Conservation (phyloP, 2,888 invertebrate species). For the Chydorus sphaericus region DNA sequence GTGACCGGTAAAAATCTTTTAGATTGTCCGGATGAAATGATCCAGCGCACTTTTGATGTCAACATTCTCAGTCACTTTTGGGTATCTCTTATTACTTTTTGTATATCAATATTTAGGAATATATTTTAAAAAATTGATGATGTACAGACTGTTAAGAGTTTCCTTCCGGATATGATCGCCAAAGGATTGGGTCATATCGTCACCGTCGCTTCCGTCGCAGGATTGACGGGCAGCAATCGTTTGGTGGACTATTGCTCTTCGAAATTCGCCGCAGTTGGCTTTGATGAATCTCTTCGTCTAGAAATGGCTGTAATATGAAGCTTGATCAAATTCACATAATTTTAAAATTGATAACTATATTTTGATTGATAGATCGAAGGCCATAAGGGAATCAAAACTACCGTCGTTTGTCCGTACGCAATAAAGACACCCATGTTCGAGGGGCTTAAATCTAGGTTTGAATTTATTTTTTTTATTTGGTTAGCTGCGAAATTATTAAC, state of each 20-base stretch:
- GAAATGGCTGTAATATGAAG: slow-evolving; percentile 51
- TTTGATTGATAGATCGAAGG: slow-evolving; percentile 21
- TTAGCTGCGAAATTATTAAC: no score
- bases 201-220: slow-evolving; percentile 80
- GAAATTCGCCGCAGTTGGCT: slow-evolving; percentile 86
- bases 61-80: slow-evolving; percentile 84
- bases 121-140: no score
- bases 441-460: slow-evolving; percentile 61
- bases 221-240: slow-evolving; percentile 63
- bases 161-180: slow-evolving; percentile 78
- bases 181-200: slow-evolving; percentile 81
- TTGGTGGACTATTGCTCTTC: slow-evolving; percentile 87
- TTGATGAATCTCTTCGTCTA: slow-evolving; percentile 72
- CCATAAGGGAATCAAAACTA: slow-evolving; percentile 56
- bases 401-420: slow-evolving; percentile 85
- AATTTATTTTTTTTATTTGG: no score
- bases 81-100: slow-evolving; percentile 42
- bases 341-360: not conserved
- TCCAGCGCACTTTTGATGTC: slow-evolving; percentile 75
- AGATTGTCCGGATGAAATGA: slow-evolving; percentile 69
- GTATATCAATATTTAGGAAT: no score
- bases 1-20: slow-evolving; percentile 63
- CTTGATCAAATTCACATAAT: not conserved
- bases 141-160: slow-evolving; percentile 77
- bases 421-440: slow-evolving; percentile 97